Evolutionary conservation across 2,113 vertebrate genomes (phyloP).

Genomic region (Myotis yumanensis): DNA sequence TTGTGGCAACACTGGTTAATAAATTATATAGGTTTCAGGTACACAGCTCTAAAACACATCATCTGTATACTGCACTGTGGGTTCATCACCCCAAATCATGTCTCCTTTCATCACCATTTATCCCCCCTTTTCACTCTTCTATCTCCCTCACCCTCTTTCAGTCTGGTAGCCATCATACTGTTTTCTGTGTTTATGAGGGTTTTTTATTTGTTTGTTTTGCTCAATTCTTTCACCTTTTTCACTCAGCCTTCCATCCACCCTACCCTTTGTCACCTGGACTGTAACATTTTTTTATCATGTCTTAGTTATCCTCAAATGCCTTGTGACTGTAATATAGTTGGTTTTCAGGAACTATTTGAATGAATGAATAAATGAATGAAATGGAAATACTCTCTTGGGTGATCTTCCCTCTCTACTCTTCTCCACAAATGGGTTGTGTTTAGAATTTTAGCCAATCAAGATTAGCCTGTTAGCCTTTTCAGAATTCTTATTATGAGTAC

Average conservation of each 20-base stretch:
- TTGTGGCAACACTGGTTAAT: not conserved
- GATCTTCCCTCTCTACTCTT: not conserved
- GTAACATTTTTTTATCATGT: not conserved
- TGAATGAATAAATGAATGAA: not conserved
- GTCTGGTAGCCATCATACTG: not conserved
- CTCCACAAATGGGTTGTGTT: not conserved
- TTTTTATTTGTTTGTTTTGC: not conserved
- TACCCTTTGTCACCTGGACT: not conserved
- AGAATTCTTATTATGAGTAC: conserved; percentile 23
- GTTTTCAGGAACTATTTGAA: not conserved
- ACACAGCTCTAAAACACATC: not conserved
- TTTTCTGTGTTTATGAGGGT: not conserved
- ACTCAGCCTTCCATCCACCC: not conserved
- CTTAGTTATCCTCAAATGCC: not conserved
- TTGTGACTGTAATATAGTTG: not conserved
- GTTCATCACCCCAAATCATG: not conserved
- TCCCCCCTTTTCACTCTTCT: not conserved
- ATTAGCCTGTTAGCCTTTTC: not conserved
- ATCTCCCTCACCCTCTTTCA: not conserved
- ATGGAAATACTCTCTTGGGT: not conserved
- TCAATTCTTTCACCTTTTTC: not conserved
- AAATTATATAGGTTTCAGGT: not conserved
- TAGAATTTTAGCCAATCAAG: not conserved
- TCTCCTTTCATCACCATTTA: not conserved
- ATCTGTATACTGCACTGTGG: not conserved